Conservation (phyloP, 2,113 vertebrate genomes). For the Phaethornis superciliosus region DNA sequence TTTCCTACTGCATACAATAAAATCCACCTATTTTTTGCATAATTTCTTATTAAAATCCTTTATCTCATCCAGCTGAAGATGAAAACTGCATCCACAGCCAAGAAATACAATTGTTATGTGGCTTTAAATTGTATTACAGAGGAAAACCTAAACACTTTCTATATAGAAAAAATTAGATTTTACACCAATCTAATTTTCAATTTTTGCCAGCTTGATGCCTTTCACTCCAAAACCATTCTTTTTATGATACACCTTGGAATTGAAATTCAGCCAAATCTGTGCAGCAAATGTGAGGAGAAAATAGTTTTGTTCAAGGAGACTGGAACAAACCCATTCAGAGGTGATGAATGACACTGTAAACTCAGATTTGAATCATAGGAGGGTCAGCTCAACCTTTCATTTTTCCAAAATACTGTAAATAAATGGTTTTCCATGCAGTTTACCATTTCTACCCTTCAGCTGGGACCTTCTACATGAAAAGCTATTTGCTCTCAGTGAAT, state of each 20-base stretch:
- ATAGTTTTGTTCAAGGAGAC: slow-evolving; percentile 66
- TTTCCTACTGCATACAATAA: neutral
- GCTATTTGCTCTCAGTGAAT: neutral
- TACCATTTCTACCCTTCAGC: slow-evolving; percentile 23
- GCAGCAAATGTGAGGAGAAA: slow-evolving; percentile 58
- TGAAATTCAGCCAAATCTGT: slow-evolving; percentile 64
- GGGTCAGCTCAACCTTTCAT: slow-evolving; percentile 62
- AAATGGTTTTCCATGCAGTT: slow-evolving; percentile 33
- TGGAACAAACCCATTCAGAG: slow-evolving; percentile 50
- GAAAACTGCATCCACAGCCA: neutral
- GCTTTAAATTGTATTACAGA: slow-evolving; percentile 45
- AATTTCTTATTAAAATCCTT: slow-evolving; percentile 40
- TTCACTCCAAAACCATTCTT: slow-evolving; percentile 22
- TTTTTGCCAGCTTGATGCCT: slow-evolving; percentile 66
- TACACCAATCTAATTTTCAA: slow-evolving; percentile 55
- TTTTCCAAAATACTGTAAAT: slow-evolving; percentile 51
- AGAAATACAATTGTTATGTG: neutral
- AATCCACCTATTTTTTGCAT: slow-evolving; percentile 16
- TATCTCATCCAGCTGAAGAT: neutral
- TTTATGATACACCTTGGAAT: slow-evolving; percentile 27
- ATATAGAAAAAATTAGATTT: slow-evolving; percentile 52
- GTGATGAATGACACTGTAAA: slow-evolving; percentile 66
- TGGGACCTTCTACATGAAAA: neutral
- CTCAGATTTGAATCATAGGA: slow-evolving; percentile 61
- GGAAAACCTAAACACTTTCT: neutral